These are phyloP conservation scores for Drosophila meridiana DNA, from an alignment of 2,888 invertebrate genomes.

Conservation along the genomic window DNA sequence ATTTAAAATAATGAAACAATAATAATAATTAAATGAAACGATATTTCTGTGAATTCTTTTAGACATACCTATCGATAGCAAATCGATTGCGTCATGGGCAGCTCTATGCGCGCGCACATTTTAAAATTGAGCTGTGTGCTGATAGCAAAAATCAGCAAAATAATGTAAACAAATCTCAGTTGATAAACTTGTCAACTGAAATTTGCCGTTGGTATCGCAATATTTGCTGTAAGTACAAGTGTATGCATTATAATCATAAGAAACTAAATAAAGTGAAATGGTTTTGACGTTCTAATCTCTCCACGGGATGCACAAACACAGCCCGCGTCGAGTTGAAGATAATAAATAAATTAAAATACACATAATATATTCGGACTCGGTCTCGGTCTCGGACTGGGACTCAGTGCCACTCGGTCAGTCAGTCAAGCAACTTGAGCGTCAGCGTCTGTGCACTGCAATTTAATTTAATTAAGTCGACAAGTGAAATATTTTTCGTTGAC, in stretches of 20 bases:
- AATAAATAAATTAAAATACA: conserved; percentile 71
- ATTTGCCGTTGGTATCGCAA: conserved; percentile 27
- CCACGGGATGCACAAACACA: conserved; percentile 51
- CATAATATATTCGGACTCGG: conserved; percentile 37
- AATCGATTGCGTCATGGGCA: too few species aligned
- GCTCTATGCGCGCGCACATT: conserved; percentile 32
- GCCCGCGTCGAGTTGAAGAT: conserved; percentile 38
- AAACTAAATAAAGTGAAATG: conserved; percentile 23
- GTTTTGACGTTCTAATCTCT: conserved; percentile 60
- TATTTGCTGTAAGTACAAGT: conserved; percentile 42
- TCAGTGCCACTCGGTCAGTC: conserved; percentile 66
- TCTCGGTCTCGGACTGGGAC: conserved; percentile 52
- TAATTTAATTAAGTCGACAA: conserved; percentile 77
- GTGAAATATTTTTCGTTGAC: conserved; percentile 68
- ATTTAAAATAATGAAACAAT: background rate
- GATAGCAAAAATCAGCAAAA: conserved; percentile 21
- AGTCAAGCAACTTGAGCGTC: conserved; percentile 36
- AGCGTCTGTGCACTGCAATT: conserved; percentile 54
- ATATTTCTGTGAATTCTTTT: background rate
- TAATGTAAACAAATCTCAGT: conserved; percentile 18
- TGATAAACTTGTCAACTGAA: conserved; percentile 30
- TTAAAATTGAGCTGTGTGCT: background rate
- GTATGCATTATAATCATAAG: conserved; percentile 39
- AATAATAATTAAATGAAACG: background rate
- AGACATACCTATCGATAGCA: background rate